Conservation (phyloP, 1,140 invertebrate species). For the Brachionus angularis region DNA sequence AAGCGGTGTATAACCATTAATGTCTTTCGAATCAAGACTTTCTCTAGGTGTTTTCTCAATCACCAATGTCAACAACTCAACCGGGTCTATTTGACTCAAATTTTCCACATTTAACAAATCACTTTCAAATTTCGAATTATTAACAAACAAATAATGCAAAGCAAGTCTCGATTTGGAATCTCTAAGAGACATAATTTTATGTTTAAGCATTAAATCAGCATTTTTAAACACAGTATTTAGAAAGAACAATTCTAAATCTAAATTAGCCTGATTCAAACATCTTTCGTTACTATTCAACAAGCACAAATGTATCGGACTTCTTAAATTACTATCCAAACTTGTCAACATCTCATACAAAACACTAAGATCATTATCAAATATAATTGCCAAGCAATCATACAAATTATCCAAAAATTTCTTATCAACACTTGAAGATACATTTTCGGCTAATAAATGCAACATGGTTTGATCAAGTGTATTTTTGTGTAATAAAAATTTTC, state of each 20-base stretch:
- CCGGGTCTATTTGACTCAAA: constrained; percentile 55
- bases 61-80: constrained; percentile 57
- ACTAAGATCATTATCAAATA: no score
- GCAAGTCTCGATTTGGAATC: constrained; percentile 48
- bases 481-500: no score
- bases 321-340: no score
- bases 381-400: no score
- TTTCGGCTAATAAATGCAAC: no score
- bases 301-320: constrained; percentile 1
- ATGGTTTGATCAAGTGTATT: no score
- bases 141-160: constrained; percentile 60
- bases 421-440: no score
- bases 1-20: constrained; percentile 56
- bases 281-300: background rate
- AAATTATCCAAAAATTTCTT: no score
- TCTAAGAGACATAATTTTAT: constrained; percentile 50
- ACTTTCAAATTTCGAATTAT: no score
- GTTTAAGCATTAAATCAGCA: constrained; percentile 45
- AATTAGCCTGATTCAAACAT: no score
- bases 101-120: constrained; percentile 45
- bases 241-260: no score
- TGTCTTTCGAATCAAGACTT: constrained; percentile 54
- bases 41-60: constrained; percentile 53
- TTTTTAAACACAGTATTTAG: constrained; percentile 49
- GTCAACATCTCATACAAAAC: no score